Evolutionary conservation across 2,888 invertebrate genomes (phyloP).

Genomic region (Zygaena filipendulae): DNA sequence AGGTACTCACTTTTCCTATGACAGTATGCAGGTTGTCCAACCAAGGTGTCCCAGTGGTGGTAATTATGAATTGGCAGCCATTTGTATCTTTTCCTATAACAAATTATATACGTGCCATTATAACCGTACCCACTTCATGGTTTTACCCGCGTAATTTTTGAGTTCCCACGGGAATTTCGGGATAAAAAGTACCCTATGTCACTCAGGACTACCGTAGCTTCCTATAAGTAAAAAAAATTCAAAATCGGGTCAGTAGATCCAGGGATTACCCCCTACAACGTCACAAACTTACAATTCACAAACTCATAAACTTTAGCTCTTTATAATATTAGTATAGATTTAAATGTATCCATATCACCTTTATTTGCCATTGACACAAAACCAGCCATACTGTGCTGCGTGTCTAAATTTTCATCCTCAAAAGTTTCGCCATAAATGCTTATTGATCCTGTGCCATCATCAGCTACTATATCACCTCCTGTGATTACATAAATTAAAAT

Average conservation of each 20-base stretch:
- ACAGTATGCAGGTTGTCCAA: constrained; percentile 89
- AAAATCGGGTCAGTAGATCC: too few relatives aligned
- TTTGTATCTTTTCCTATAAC: constrained; percentile 90
- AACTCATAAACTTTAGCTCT: too few relatives aligned
- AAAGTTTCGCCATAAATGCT: constrained; percentile 90
- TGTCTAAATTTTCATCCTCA: constrained; percentile 85
- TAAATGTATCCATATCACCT: constrained; percentile 46
- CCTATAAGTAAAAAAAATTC: too few relatives aligned
- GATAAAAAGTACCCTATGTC: too few relatives aligned
- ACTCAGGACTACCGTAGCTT: too few relatives aligned
- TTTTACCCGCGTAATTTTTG: too few relatives aligned
- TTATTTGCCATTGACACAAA: constrained; percentile 94
- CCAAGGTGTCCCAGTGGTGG: constrained; percentile 89
- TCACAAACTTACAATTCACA: too few relatives aligned
- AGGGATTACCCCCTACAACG: too few relatives aligned
- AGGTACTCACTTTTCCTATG: constrained; percentile 83
- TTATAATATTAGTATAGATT: too few relatives aligned
- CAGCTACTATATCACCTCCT: constrained; percentile 87
- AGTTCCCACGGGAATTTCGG: too few relatives aligned
- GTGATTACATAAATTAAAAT: constrained; percentile 17
- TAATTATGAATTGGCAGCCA: constrained; percentile 95
- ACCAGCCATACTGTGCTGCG: constrained; percentile 84
- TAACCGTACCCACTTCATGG: too few relatives aligned
- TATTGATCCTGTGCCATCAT: constrained; percentile 85
- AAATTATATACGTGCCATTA: too few relatives aligned